Base-by-base conservation (phyloP, 2,113 vertebrate genomes). In the Chlorodrepanis virens region DNA sequence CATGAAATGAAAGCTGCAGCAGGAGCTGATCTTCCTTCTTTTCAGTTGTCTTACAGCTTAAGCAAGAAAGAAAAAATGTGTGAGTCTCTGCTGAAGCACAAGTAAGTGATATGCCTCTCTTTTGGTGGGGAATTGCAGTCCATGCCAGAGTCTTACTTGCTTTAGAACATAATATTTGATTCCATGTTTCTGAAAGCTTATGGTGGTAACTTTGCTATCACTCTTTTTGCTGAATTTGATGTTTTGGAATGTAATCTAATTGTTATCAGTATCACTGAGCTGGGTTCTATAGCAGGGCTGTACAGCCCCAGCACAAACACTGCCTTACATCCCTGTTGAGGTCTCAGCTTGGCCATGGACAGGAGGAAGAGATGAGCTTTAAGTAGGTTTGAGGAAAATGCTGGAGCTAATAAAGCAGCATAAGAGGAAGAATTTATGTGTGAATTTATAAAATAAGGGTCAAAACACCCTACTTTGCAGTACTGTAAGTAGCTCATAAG, bases 261-360 rank as follows among this genome's bases (percentile, higher is more conserved):
- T 1, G 0, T 14, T 63, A 56, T 21, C 17, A 18, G 56, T 39
- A 40, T 45, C 15, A 2, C 2, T 12, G 40, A 24, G 21, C 35
- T 80, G 89, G 42, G 24, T 37, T 70, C 27, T 35, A 0, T 7
- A n/a, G 80, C 18, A 40, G 28, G 15, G 17, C 24, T 2, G 5
- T 16, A 7, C 23, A 40, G 39, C 44, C 33, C 11, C 28, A 6
- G 23, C 1, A 0, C 31, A 13, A 0, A 0, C 0, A 0, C 20
- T 40, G 60, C 44, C 24, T n/a, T 57, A 8, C 10, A 8, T 5
- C 14, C 16, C 28, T 79, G 25, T 13, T 0, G 0, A 20, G 10
- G 35, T 23, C 14, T 35, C n/a, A n/a, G 12, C 12, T 7, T 29
- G n/a, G 45, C 63, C 3, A 0, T 2, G 19, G 45, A 27, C 42